These are phyloP conservation scores for Cosmia trapezina DNA, from an alignment of 2,888 invertebrate genomes.

Conservation along the genomic window DNA sequence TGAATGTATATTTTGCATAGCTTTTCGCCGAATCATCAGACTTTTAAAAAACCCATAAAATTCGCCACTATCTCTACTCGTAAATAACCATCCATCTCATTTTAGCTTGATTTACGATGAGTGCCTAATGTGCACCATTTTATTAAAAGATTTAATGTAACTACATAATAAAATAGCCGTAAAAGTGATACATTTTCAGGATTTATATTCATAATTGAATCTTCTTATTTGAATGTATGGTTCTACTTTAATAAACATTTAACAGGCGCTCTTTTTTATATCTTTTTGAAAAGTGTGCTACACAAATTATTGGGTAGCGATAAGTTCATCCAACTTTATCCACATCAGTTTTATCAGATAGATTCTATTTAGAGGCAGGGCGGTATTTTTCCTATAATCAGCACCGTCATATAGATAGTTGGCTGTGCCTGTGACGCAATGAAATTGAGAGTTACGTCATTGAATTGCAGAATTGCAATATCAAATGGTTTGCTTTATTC, in stretches of 20 bases:
- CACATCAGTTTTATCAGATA: slow-evolving; percentile 58
- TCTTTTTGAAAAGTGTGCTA: slow-evolving; percentile 22
- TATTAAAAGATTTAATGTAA: slow-evolving; percentile 33
- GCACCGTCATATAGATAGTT: slow-evolving; percentile 42
- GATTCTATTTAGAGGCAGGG: slow-evolving; percentile 31
- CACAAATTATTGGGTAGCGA: slow-evolving; percentile 44
- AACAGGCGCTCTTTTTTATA: slow-evolving; percentile 1
- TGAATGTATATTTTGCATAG: neutral
- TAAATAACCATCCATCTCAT: slow-evolving; percentile 34
- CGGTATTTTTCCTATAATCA: slow-evolving; percentile 56
- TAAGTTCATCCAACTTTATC: slow-evolving; percentile 58
- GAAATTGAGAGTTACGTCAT: slow-evolving; percentile 14
- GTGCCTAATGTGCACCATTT: slow-evolving; percentile 36
- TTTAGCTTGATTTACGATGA: slow-evolving; percentile 54
- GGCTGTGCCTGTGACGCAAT: slow-evolving; percentile 34
- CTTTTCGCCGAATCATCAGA: slow-evolving; percentile 4
- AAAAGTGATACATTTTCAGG: slow-evolving; percentile 34
- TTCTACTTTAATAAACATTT: slow-evolving; percentile 3
- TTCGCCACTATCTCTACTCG: slow-evolving; percentile 26
- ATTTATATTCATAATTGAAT: slow-evolving; percentile 47
- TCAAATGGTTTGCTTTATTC: neutral
- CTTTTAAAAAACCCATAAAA: slow-evolving; percentile 43
- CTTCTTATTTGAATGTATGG: slow-evolving; percentile 25
- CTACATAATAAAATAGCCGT: slow-evolving; percentile 34
- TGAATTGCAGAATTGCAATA: slow-evolving; percentile 3